Evolutionary conservation across 2,113 vertebrate genomes (phyloP).

Genomic region (Psammodynastes pulverulentus): DNA sequence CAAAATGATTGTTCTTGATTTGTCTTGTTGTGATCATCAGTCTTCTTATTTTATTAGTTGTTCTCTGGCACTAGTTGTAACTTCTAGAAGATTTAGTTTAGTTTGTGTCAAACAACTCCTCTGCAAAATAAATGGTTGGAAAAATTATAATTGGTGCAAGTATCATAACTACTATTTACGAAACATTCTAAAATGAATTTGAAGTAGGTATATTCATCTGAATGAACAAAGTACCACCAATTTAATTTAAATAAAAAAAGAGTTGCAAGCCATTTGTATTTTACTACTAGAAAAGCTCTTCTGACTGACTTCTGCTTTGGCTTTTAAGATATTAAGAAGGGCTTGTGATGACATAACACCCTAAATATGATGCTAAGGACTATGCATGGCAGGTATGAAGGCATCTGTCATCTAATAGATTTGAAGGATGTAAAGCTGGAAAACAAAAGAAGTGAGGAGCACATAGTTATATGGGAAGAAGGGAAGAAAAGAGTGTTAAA

Average conservation of each 20-base stretch:
- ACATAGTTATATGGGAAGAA: neutral
- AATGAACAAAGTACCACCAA: neutral
- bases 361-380: neutral
- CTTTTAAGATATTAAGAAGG: neutral
- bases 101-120: neutral
- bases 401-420: neutral
- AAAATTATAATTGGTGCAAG: neutral
- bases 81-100: neutral
- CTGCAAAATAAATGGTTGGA: neutral
- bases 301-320: neutral
- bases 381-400: neutral
- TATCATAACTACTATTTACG: neutral
- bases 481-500: neutral
- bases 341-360: no score
- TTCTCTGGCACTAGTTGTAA: neutral
- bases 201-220: neutral
- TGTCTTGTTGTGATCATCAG: neutral
- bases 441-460: rapidly evolving
- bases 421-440: neutral
- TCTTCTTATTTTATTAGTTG: neutral
- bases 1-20: neutral
- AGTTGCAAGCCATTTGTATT: neutral
- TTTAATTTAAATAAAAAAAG: neutral
- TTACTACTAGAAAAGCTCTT: neutral
- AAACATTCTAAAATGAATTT: neutral